phyloP scores from a whole-genome alignment of 2,113 vertebrate genomes.

The Hydropotes inermis region DNA sequence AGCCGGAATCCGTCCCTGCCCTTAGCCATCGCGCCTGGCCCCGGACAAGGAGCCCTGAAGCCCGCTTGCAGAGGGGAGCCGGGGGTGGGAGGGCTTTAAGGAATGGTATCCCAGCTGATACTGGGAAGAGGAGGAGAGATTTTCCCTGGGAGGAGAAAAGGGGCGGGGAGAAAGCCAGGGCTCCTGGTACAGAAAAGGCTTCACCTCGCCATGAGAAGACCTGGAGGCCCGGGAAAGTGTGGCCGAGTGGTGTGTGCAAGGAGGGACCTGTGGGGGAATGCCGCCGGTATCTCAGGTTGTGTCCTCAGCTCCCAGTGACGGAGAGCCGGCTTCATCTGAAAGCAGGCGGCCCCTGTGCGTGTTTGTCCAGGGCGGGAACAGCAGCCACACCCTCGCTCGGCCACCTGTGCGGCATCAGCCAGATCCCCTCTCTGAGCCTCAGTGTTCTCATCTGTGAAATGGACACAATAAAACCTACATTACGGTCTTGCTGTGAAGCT shows the following conservation, averaged over 20 bases:
- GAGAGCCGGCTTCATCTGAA: not conserved
- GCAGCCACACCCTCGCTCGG: not conserved
- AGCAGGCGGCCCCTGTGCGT: not conserved
- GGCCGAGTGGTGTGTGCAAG: not conserved
- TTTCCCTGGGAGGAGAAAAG: not conserved
- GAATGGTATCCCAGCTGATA: not conserved
- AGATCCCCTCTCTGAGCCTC: not conserved
- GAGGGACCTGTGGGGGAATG: not conserved
- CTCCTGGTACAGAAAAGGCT: not conserved
- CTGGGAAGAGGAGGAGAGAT: not conserved
- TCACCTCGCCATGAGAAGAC: not conserved
- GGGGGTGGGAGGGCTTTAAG: not conserved
- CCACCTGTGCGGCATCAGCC: not conserved
- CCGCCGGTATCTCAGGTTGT: not conserved
- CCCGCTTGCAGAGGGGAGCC: too few relatives aligned
- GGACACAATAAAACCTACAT: too few relatives aligned
- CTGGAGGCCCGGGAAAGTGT: not conserved
- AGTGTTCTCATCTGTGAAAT: not conserved
- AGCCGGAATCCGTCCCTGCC: accelerated
- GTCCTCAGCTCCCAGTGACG: accelerated
- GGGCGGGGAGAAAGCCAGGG: not conserved
- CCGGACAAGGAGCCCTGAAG: not conserved
- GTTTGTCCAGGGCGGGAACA: not conserved
- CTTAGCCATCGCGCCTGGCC: not conserved
- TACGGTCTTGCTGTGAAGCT: not conserved